phyloP scores from a whole-genome alignment of 2,113 vertebrate genomes.

The Myrmecophaga tridactyla region DNA sequence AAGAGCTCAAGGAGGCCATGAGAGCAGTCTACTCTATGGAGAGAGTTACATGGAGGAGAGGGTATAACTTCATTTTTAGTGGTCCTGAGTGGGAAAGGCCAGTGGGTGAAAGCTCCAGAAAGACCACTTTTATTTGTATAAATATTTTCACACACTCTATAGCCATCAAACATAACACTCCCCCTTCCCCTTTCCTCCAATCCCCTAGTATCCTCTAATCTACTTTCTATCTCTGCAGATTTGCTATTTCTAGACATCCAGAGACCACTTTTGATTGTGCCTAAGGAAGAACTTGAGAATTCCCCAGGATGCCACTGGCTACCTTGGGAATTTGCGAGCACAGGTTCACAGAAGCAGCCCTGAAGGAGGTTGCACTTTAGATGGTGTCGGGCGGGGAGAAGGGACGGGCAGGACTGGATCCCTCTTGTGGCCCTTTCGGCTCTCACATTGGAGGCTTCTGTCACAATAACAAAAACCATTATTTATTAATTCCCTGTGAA shows the following conservation, averaged over 20 bases:
- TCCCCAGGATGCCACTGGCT: not conserved
- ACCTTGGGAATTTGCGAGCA: not conserved
- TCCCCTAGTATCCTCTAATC: no score
- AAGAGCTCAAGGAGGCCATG: not conserved
- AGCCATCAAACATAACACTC: no score
- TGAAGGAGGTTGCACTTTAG: fast-evolving
- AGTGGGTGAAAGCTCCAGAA: not conserved
- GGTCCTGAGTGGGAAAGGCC: not conserved
- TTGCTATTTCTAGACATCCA: not conserved
- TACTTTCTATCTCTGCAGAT: no score
- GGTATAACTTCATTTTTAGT: not conserved
- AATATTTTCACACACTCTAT: no score
- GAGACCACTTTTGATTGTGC: not conserved
- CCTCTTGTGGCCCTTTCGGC: not conserved
- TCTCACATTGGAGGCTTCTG: not conserved
- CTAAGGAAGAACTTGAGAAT: not conserved
- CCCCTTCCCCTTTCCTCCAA: no score
- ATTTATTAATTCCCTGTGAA: not conserved
- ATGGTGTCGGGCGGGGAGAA: fast-evolving
- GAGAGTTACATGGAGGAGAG: not conserved
- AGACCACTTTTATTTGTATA: not conserved
- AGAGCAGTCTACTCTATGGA: not conserved
- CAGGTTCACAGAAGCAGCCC: not conserved
- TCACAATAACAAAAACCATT: not conserved
- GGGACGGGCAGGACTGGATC: fast-evolving